Evolutionary conservation across 2,797 vertebrate genomes (phyloP), one percentile per base, ranked within the genome.

Genomic region (Emydoidea blandingii): DNA sequence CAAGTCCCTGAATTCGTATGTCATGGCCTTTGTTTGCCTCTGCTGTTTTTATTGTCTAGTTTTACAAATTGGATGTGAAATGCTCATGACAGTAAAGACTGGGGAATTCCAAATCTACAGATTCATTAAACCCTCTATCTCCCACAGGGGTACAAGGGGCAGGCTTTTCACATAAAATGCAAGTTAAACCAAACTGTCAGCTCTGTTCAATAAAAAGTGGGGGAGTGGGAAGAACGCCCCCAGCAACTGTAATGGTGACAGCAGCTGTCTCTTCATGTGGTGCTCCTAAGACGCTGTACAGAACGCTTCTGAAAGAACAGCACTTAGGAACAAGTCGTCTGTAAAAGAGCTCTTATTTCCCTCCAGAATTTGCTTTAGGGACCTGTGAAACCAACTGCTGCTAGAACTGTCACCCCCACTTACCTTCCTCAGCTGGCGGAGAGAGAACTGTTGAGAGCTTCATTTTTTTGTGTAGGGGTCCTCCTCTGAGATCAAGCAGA

Each of bases 141-240:
- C 74, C 83, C 78, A 18, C 18, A 79, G 57, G 34, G 25, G 81
- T 41, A 86, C 6, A 59, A 3, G 57, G 79, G 74, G 81, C 44
- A 83, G 76, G 68, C 31, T 88, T 89, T 92, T 91, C 7, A 87
- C 88, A 90, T 88, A 85, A 95, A 85, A 85, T 34, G 16, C 34
- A 79, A 95, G 86, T 81, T 78, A 92, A 94, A 91, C 81, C 79
- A 91, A 85, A 62, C 62, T 90, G 81, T 93, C 94, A 91, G 25
- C 18, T 95, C 78, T 31, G 25, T 83, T 94, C 68, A 56, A 0
- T 44, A 76, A 82, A 57, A 85, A 54, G 1, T 7, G 54, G 94
- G 62, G 44, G 14, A 94, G 81, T 53, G 85, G 62, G 15, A 94
- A 9, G 50, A 89, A 85, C 15, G 76, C 53, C 29, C 44, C n/a